Base-by-base conservation (phyloP, 2,797 vertebrate species). In the Borostomias antarcticus region DNA sequence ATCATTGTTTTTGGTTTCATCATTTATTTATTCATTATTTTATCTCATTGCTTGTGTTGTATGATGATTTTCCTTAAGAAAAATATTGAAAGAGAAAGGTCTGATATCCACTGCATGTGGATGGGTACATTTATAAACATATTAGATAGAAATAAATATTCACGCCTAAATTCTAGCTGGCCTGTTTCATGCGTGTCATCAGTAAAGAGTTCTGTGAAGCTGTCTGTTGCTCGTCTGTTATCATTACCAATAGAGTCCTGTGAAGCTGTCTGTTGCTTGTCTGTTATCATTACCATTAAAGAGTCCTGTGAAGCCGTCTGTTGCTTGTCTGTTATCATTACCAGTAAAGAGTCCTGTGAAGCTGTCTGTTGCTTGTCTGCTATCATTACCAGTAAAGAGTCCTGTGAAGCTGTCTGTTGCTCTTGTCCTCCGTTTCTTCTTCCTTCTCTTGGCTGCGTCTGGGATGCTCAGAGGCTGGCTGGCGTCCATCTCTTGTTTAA, bases 311-410 rank as follows among this genome's bases (percentile, higher is more conserved):
- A n/a, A n/a, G n/a, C n/a, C n/a, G n/a, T n/a, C n/a, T n/a, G n/a
- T n/a, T n/a, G n/a, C n/a, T n/a, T n/a, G n/a, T n/a, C n/a, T n/a
- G n/a, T n/a, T n/a, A n/a, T n/a, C n/a, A n/a, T n/a, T n/a, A n/a
- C n/a, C n/a, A n/a, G n/a, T n/a, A 17, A 15, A 40, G 37, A 1
- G 40, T 43, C n/a, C 9, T 4, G 13, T 5, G 40, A 4, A 5
- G 17, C 4, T n/a, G 5, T 15, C 17, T 6, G 2, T 47, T 26
- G 11, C 19, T 9, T 30, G 23, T 2, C 9, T n/a, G n/a, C n/a
- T n/a, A n/a, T n/a, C n/a, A 53, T 68, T 81, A 99, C 97, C 96
- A 91, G 95, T 91, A 86, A 99, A 98, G 40, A 91, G 95, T 58
- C 93, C 95, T 0, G 93, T 92, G 35, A 91, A 90, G 68, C 92